Conservation (phyloP, 2,113 vertebrate species). For the Aythya baeri region DNA sequence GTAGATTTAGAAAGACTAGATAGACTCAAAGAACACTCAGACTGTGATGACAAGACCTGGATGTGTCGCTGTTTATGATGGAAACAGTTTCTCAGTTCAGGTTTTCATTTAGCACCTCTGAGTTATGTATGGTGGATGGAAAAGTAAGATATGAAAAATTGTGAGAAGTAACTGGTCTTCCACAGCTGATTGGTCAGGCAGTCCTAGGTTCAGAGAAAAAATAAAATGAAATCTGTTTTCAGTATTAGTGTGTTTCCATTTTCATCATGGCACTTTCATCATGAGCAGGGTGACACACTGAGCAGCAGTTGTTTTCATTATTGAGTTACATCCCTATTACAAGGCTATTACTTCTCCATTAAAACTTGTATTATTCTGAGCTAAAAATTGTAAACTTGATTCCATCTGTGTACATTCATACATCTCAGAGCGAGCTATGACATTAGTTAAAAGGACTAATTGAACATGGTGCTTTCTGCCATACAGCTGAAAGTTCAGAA, state of each 20-base stretch:
- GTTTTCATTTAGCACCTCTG: neutral
- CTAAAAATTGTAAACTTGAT: neutral
- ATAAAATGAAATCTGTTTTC: neutral
- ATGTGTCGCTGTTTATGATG: neutral
- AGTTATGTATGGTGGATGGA: neutral
- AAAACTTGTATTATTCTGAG: neutral
- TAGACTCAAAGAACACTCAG: neutral
- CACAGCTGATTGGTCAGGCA: neutral
- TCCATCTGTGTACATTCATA: neutral
- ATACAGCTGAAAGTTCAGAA: neutral
- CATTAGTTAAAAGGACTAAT: neutral
- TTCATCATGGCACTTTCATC: neutral
- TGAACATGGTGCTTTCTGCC: neutral
- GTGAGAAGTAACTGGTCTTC: neutral
- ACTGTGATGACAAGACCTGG: neutral
- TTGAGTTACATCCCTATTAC: neutral
- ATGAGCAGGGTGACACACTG: neutral
- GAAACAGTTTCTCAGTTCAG: neutral
- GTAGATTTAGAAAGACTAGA: neutral
- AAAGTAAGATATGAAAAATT: slow-evolving; percentile 6
- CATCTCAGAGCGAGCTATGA: neutral
- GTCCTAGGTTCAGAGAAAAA: neutral
- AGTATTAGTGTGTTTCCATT: neutral
- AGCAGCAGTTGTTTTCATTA: neutral
- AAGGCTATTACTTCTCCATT: neutral